A percentile compares a stretch with the other conserved stretches of the same genome.
Evolutionary conservation across 1,140 invertebrate genomes (phyloP).

Genomic region (Caenorhabditis inopinata): DNA sequence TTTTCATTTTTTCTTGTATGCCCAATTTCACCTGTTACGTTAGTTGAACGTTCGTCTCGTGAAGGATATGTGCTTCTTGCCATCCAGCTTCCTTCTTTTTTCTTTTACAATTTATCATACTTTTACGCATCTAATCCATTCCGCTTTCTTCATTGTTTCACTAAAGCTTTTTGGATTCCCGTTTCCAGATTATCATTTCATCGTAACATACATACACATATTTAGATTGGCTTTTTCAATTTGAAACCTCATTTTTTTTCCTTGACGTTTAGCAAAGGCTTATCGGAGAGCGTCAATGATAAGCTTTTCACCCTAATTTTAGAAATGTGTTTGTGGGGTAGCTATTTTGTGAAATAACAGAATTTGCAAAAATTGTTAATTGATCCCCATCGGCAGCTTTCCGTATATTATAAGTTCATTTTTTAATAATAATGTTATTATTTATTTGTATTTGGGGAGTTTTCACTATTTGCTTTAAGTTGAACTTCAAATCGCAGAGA

Average conservation of each 20-base stretch:
- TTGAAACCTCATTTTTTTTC: background rate
- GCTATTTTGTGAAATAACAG: background rate
- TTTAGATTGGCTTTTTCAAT: background rate
- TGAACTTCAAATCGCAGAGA: no score
- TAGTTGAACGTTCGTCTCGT: background rate
- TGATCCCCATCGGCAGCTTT: background rate
- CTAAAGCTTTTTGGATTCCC: background rate
- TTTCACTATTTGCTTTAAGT: no score
- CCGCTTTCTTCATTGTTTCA: background rate
- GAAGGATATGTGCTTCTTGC: slow-evolving; percentile 29
- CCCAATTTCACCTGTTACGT: background rate
- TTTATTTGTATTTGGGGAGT: no score
- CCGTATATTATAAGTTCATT: no score
- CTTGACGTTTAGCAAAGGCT: background rate
- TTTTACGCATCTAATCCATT: background rate
- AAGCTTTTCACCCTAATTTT: background rate
- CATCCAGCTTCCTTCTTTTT: slow-evolving; percentile 14
- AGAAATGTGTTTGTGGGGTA: background rate
- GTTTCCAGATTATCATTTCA: slow-evolving; percentile 25
- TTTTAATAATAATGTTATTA: no score
- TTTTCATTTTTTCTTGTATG: background rate
- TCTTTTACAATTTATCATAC: background rate
- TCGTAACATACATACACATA: background rate
- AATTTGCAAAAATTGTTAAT: background rate
- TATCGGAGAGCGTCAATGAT: background rate